A percentile compares a stretch with the other conserved stretches of the same genome.
These are phyloP conservation scores for Sminthopsis crassicaudata DNA, from an alignment of 2,113 vertebrate genomes.

Conservation along the genomic window DNA sequence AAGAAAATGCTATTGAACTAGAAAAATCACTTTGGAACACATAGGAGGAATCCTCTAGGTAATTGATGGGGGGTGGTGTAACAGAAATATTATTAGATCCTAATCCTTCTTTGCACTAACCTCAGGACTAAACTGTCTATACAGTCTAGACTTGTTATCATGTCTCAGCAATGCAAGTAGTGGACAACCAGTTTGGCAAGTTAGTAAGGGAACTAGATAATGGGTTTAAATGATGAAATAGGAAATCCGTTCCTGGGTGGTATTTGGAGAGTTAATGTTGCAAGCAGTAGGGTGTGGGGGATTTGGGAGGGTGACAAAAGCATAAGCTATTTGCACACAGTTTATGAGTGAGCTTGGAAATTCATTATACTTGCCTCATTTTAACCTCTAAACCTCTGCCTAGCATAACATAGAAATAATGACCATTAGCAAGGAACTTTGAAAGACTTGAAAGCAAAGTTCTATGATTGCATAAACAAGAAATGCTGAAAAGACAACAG, in stretches of 20 bases:
- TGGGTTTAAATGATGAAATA: conserved; percentile 71
- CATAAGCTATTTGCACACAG: neutral
- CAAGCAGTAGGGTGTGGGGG: conserved; percentile 55
- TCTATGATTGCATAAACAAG: neutral
- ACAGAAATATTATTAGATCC: neutral
- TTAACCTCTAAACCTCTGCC: conserved; percentile 1
- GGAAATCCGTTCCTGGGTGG: conserved; percentile 79
- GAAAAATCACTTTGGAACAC: conserved; percentile 2
- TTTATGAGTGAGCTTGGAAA: neutral
- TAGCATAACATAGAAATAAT: neutral
- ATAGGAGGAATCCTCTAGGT: neutral
- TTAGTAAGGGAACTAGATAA: conserved; percentile 73
- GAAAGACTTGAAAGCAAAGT: conserved; percentile 16
- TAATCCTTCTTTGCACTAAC: conserved; percentile 10
- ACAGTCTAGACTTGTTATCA: conserved; percentile 71
- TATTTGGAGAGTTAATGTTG: conserved; percentile 69
- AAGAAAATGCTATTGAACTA: conserved; percentile 15
- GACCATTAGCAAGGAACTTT: conserved; percentile 51
- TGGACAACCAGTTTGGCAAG: conserved; percentile 76
- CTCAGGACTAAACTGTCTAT: conserved; percentile 55
- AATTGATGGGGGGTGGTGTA: neutral
- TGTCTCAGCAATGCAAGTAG: conserved; percentile 64
- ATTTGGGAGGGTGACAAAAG: conserved; percentile 15
- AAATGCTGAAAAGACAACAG: conserved; percentile 28
- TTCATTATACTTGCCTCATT: neutral